Conservation (phyloP, 2,113 vertebrate genomes). For the Origma solitaria region DNA sequence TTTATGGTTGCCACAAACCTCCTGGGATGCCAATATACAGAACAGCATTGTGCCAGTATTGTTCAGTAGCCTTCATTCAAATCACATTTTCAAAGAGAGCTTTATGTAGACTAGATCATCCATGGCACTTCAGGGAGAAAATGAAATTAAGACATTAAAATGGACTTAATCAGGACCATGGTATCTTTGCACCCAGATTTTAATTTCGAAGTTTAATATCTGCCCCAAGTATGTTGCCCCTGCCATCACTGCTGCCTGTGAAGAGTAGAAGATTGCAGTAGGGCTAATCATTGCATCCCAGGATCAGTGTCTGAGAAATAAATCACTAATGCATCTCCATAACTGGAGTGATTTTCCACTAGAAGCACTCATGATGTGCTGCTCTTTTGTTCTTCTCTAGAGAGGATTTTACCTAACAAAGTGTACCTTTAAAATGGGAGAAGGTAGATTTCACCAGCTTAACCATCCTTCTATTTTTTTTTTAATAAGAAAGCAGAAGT, state of each 20-base stretch:
- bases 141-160: neutral
- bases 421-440: neutral
- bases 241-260: neutral
- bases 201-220: neutral
- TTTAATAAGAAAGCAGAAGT: neutral
- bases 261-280: neutral
- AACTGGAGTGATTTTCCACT: neutral
- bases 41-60: neutral
- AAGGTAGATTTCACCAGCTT: neutral
- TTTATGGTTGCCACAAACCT: neutral
- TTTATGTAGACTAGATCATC: neutral
- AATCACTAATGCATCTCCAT: neutral
- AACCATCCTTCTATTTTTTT: neutral
- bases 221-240: neutral
- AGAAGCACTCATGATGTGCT: neutral
- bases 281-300: neutral
- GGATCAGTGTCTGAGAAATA: neutral
- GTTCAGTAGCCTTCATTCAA: neutral
- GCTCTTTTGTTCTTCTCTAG: neutral
- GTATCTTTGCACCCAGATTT: neutral
- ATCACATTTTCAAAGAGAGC: neutral
- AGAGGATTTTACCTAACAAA: neutral
- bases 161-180: neutral
- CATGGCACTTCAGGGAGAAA: neutral
- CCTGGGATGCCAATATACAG: neutral